Evolutionary conservation across 2,797 vertebrate genomes (phyloP).

Genomic region (Echeneis naucrates): DNA sequence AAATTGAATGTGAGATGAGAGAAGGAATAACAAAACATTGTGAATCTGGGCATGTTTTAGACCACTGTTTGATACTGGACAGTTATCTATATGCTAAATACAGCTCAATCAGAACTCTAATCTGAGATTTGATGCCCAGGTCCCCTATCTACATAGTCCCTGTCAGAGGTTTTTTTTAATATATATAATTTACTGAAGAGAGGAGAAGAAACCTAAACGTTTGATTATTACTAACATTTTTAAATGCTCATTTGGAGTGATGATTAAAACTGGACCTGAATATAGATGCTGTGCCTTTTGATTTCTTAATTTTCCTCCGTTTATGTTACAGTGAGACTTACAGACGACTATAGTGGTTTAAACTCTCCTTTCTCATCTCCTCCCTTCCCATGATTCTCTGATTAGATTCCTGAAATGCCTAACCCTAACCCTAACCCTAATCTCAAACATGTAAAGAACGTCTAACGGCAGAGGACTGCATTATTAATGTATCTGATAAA

Average conservation of each 20-base stretch:
- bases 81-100: not conserved
- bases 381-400: conserved; percentile 46
- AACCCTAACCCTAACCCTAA: too few species aligned
- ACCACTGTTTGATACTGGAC: not conserved
- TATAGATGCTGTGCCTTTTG: not conserved
- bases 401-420: conserved; percentile 70
- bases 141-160: not conserved
- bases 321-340: conserved; percentile 20
- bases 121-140: not conserved
- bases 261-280: not conserved
- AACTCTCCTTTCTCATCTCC: conserved; percentile 35
- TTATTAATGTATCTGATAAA: conserved; percentile 36
- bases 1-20: not conserved
- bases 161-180: too few species aligned
- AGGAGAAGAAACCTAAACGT: too few species aligned
- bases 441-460: conserved; percentile 64
- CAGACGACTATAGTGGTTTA: conserved; percentile 28
- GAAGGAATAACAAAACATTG: not conserved
- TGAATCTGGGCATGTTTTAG: not conserved
- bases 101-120: not conserved
- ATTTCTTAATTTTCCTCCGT: conserved; percentile 21
- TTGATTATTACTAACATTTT: too few species aligned
- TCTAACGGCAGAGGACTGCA: conserved; percentile 19
- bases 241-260: too few species aligned
- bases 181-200: too few species aligned